Conservation (phyloP, 1,140 invertebrate genomes). For the Drosophila nebulosa region DNA sequence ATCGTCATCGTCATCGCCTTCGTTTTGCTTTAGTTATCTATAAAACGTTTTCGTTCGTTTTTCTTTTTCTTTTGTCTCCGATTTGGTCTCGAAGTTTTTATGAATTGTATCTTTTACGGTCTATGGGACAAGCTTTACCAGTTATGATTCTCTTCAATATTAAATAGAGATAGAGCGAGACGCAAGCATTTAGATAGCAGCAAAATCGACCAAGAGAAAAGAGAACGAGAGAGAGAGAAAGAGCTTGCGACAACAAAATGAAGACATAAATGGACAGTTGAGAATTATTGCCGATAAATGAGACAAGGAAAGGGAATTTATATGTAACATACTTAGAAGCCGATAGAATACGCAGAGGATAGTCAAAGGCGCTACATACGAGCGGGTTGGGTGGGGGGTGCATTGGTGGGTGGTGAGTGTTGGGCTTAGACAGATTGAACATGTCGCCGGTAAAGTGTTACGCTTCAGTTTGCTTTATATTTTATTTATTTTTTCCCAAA, state of each 20-base stretch:
- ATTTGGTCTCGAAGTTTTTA: constrained; percentile 39
- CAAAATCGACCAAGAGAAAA: not conserved
- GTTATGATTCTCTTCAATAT: constrained; percentile 59
- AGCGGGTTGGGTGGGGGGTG: too few relatives aligned
- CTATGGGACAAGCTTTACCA: constrained; percentile 17
- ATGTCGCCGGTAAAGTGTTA: constrained; percentile 56
- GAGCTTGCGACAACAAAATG: constrained; percentile 37
- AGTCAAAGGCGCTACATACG: constrained; percentile 47
- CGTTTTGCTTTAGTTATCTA: constrained; percentile 56
- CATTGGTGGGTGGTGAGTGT: too few relatives aligned
- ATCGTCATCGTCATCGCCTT: constrained; percentile 18
- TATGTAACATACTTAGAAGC: too few relatives aligned
- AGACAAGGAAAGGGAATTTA: constrained; percentile 1
- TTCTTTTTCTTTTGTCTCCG: constrained; percentile 36
- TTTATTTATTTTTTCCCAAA: constrained; percentile 53
- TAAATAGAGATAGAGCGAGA: constrained; percentile 17
- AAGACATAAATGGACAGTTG: constrained; percentile 74
- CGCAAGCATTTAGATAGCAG: constrained; percentile 7
- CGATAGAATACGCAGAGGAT: constrained; percentile 1
- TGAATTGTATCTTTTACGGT: constrained; percentile 73
- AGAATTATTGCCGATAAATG: constrained; percentile 61
- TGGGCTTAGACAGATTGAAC: constrained; percentile 71
- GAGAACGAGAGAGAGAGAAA: not conserved
- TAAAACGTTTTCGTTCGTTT: constrained; percentile 42
- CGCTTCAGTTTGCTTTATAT: constrained; percentile 59